Base-by-base conservation (phyloP, 2,797 vertebrate species). In the Loriculus beryllinus region DNA sequence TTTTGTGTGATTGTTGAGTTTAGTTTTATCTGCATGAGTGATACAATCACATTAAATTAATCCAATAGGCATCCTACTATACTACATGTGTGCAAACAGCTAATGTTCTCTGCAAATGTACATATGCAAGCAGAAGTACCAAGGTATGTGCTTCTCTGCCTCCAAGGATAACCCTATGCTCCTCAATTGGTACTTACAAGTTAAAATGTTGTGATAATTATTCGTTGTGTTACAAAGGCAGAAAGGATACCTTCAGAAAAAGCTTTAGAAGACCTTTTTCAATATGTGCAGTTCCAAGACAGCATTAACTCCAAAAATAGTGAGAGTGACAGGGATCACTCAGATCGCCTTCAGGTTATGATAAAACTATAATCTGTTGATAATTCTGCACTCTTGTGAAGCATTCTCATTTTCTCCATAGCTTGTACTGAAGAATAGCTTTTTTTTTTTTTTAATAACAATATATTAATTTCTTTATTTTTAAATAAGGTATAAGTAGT, bases 401-500 rank as follows among this genome's bases (percentile, higher is more conserved):
- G 42, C 1, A 1, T 49, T 91, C 80, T 88, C 22, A 40, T 96
- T 81, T 89, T 37, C 56, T 92, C 42, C 62, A 43, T 60, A 85
- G 74, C 81, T 86, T 86, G 57, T 75, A 69, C 33, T 88, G 56
- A 82, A 63, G 67, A 82, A 71, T 12, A 72, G 72, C 21, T 17
- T 35, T 89, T 88, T 81, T 48, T 48, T 4, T 54, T 56, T 23
- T n/a, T 21, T 33, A 93, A 81, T 56, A 85, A 84, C n/a, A 76
- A 9, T 78, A 29, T 76, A 69, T 29, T 76, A 39, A 86, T 94
- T 92, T 93, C 63, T 70, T 42, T 59, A 31, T 82, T 64, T 89
- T 95, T 95, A 91, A 90, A 64, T 49, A 91, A 79, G 25, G 8
- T 40, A 25, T 76, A 91, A 89, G 72, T 70, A 96, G 91, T 77